Evolutionary conservation across 2,888 invertebrate genomes (phyloP), one percentile per base, ranked within the genome.

Genomic region (Ochropleura plecta): DNA sequence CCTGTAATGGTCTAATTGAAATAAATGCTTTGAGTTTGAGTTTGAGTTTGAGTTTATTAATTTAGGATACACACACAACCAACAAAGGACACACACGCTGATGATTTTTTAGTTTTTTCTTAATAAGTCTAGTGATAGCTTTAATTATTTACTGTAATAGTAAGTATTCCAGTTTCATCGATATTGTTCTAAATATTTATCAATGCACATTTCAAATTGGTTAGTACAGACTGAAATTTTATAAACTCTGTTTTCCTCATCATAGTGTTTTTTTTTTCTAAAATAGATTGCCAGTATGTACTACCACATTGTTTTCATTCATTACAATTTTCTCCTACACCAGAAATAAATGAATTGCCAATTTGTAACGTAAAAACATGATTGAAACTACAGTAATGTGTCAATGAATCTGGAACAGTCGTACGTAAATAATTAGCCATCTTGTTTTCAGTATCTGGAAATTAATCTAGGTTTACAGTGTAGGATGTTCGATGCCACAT

Each of bases 391-490:
- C 55, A 49, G 40, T 59, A 63, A 65, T 66, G 46, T 69, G 49
- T 62, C 60, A 59, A 53, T 75, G 18, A 71, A 83, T 73, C 67
- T 86, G 40, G 79, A 72, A 67, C 75, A 63, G 49, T 48, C 16
- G 48, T 63, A 60, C 42, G 60, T 76, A 80, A 84, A 82, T 87
- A 87, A 84, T 78, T 84, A 72, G 60, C 44, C 55, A 16, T 78
- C 44, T 83, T 48, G 63, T 67, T 76, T 74, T 60, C 55, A 64
- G 70, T 78, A 84, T 72, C 65, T 75, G 53, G 60, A 70, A 80
- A 48, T 12, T 70, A 79, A 86, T 83, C 62, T 73, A 82, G 84
- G 77, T 81, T 74, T 78, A 69, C 66, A 75, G 68, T 68, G 73
- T 78, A 67, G 70, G 62, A 65, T 79, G 73, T 73, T n/a, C 48